These are phyloP conservation scores for Balanococcus diminutus DNA, from an alignment of 2,888 invertebrate species.

Conservation along the genomic window DNA sequence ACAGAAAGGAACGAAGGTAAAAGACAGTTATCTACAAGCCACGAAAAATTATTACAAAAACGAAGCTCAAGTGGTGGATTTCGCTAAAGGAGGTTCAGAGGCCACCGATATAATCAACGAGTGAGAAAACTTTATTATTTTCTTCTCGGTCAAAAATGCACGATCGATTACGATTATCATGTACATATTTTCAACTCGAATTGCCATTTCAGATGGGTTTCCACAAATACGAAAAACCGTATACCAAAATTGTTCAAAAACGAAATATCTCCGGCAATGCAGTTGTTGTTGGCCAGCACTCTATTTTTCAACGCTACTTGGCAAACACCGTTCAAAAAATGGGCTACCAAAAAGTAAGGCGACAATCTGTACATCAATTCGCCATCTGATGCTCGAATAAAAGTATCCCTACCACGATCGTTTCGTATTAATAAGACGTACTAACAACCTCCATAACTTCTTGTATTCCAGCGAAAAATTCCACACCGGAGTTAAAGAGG, in stretches of 20 bases:
- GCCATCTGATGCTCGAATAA: too few species aligned
- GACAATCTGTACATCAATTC: too few species aligned
- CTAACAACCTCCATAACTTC: too few species aligned
- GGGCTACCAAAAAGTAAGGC: not conserved
- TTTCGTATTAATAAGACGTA: too few species aligned
- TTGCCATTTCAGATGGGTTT: not conserved
- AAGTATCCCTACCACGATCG: too few species aligned
- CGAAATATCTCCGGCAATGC: not conserved
- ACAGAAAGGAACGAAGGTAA: not conserved
- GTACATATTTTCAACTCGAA: not conserved
- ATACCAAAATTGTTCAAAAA: not conserved
- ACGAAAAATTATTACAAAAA: not conserved
- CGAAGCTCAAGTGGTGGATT: not conserved
- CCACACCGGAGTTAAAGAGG: not conserved
- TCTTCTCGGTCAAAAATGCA: too few species aligned
- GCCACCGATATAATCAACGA: not conserved
- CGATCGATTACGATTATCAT: too few species aligned
- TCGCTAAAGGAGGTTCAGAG: not conserved
- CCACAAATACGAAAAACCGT: not conserved
- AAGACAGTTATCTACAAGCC: not conserved
- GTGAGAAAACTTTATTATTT: not conserved
- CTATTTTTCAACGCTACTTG: not conserved
- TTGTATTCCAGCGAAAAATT: constrained; percentile 18
- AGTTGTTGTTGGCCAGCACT: not conserved
- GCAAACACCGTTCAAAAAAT: not conserved